Percentiles rank a stretch among this genome's conserved stretches.
Conservation (phyloP, 1,140 invertebrate species). For the Sinella curviseta region DNA sequence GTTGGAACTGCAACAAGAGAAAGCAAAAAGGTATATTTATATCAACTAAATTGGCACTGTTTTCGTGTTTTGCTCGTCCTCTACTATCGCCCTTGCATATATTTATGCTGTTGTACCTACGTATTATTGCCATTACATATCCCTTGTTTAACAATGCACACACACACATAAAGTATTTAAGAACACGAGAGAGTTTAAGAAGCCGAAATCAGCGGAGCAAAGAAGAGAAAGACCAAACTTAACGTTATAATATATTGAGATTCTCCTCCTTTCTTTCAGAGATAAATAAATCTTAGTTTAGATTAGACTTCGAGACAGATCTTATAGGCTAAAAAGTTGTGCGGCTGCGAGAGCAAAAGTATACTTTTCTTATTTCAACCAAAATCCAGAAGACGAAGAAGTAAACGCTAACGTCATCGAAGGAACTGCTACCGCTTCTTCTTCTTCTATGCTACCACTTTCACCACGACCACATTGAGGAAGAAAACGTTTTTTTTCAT, state of each 20-base stretch:
- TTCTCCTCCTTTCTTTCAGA: conserved; percentile 5
- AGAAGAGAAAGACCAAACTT: not conserved
- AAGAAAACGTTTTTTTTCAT: not conserved
- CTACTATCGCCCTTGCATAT: no score
- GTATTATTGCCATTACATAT: no score
- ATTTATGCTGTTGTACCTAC: no score
- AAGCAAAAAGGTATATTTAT: no score
- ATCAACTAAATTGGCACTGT: no score
- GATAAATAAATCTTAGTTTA: conserved; percentile 16
- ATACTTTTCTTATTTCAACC: not conserved
- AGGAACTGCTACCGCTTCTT: not conserved
- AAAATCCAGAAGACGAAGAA: not conserved
- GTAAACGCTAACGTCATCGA: no score
- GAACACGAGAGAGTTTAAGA: not conserved
- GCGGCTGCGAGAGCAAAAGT: not conserved
- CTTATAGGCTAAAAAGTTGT: conserved; percentile 1
- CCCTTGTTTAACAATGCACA: not conserved
- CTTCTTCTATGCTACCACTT: not conserved
- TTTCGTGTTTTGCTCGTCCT: no score
- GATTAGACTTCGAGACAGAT: conserved; percentile 5
- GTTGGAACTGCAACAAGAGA: no score
- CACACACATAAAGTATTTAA: no score
- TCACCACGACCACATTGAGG: not conserved
- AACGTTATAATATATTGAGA: not conserved
- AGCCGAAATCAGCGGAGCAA: not conserved